Percentiles rank a stretch among this genome's conserved stretches.
Conservation (phyloP, 2,113 vertebrate genomes). For the Dipodomys spectabilis region DNA sequence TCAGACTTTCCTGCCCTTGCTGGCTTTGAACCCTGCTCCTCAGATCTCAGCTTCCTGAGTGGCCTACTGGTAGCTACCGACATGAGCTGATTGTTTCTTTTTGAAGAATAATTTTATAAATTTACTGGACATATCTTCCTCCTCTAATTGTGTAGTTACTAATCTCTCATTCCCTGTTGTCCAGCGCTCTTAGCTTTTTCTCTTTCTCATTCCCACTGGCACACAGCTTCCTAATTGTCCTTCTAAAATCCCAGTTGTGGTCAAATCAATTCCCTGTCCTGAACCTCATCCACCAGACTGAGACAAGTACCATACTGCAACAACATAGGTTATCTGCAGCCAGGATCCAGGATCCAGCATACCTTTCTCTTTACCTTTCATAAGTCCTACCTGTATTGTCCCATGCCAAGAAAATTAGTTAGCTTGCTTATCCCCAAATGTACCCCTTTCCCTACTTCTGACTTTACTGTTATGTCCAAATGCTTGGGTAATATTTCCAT, state of each 20-base stretch:
- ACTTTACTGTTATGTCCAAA: not conserved
- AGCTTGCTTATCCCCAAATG: too few relatives aligned
- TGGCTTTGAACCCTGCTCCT: too few relatives aligned
- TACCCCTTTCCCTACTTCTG: not conserved
- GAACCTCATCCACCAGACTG: not conserved
- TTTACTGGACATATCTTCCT: not conserved
- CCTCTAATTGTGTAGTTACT: not conserved
- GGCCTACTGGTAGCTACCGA: too few relatives aligned
- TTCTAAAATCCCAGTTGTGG: not conserved
- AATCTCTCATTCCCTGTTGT: too few relatives aligned
- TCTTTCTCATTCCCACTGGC: not conserved
- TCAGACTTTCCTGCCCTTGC: too few relatives aligned
- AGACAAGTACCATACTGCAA: not conserved
- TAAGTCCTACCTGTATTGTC: too few relatives aligned
- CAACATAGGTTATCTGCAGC: not conserved
- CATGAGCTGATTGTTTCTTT: conserved; percentile 65
- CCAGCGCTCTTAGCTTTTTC: too few relatives aligned
- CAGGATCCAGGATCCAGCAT: not conserved
- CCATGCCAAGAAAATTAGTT: not conserved
- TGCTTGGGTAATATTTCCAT: not conserved
- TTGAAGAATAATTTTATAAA: not conserved
- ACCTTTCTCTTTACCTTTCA: not conserved
- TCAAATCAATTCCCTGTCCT: not conserved
- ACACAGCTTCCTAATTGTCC: not conserved
- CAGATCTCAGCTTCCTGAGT: too few relatives aligned